These are phyloP conservation scores for Nothoprocta perdicaria DNA, from an alignment of 2,113 vertebrate genomes.

Conservation along the genomic window DNA sequence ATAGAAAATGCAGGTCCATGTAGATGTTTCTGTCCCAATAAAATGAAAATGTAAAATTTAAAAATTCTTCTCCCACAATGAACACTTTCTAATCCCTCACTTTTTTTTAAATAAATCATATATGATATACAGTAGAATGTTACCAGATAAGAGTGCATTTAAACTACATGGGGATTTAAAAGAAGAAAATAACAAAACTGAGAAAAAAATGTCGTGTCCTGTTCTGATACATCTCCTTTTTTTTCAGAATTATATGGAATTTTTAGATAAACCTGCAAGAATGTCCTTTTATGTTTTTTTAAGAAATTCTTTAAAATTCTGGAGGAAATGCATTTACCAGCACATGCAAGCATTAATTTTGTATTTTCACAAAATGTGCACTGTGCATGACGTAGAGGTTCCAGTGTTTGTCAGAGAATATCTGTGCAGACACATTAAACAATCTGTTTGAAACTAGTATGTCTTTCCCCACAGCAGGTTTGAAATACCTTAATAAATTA, in stretches of 20 bases:
- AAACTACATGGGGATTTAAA: background rate
- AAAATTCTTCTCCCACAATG: background rate
- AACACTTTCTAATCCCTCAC: conserved; percentile 61
- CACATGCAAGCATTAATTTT: conserved; percentile 77
- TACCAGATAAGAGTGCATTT: conserved; percentile 10
- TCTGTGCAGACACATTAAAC: conserved; percentile 81
- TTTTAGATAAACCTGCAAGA: conserved; percentile 82
- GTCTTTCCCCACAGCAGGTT: background rate
- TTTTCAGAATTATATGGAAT: conserved; percentile 74
- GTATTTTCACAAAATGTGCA: conserved; percentile 79
- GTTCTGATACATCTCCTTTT: conserved; percentile 76
- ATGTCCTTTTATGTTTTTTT: conserved; percentile 84
- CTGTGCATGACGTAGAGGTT: conserved; percentile 79
- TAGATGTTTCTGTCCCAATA: background rate
- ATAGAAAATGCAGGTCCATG: background rate
- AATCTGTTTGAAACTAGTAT: conserved; percentile 66
- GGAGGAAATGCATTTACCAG: conserved; percentile 75
- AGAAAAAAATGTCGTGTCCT: conserved; percentile 68
- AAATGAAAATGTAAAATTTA: background rate
- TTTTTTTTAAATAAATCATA: conserved; percentile 62
- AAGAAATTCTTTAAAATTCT: conserved; percentile 79
- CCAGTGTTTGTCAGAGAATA: conserved; percentile 80
- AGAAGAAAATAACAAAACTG: conserved; percentile 22
- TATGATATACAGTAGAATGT: background rate
- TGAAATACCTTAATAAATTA: background rate